These are phyloP conservation scores for Eledone cirrhosa DNA, from an alignment of 2,888 invertebrate genomes.

Conservation along the genomic window DNA sequence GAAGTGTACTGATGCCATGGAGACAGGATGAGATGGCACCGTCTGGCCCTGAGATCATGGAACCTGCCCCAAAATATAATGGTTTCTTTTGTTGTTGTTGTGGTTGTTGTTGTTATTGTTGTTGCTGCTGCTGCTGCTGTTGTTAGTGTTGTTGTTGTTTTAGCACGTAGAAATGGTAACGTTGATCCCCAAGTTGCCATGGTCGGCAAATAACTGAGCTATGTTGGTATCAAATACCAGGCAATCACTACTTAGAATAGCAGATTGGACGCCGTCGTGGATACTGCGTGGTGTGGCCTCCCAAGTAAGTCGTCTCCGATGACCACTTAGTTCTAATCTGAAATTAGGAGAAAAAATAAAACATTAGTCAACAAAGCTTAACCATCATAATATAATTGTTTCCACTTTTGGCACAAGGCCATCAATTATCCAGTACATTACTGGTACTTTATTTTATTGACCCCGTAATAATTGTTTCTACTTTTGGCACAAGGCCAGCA, in stretches of 20 bases:
- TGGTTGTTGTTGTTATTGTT: no score
- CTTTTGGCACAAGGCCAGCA: no score
- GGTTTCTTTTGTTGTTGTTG: no score
- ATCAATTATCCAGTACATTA: no score
- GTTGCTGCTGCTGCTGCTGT: no score
- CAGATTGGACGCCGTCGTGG: slow-evolving; percentile 97
- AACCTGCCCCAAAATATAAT: neutral
- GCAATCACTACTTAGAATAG: slow-evolving; percentile 97
- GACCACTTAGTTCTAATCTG: slow-evolving; percentile 95
- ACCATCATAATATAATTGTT: no score
- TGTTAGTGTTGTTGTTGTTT: no score
- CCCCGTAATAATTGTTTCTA: no score
- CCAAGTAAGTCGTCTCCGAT: slow-evolving; percentile 94
- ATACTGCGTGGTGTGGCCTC: slow-evolving; percentile 98
- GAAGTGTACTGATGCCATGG: neutral
- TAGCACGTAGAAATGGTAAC: slow-evolving; percentile 81
- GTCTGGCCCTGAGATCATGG: slow-evolving; percentile 4
- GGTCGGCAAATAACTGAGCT: slow-evolving; percentile 98
- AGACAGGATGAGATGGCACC: neutral
- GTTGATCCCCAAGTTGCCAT: slow-evolving; percentile 98
- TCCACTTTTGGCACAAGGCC: no score
- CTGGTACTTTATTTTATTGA: no score
- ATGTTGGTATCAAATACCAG: slow-evolving; percentile 98
- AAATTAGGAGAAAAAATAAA: slow-evolving; percentile 32
- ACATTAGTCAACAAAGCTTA: no score